Base-by-base conservation (phyloP, 2,113 vertebrate species). In the Apeltes quadracus region DNA sequence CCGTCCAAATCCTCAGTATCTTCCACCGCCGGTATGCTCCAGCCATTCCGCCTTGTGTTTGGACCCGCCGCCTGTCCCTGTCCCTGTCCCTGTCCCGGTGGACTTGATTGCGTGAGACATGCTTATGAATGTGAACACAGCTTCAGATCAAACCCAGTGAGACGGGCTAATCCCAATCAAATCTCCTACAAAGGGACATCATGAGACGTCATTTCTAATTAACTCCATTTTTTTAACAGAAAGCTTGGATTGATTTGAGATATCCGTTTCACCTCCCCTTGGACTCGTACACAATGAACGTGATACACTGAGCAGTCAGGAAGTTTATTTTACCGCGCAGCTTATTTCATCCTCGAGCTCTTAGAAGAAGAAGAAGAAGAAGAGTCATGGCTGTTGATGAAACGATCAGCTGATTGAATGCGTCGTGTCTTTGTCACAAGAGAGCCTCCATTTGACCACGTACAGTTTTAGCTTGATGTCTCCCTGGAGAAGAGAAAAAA, bases 341-440 rank as follows among this genome's bases (percentile, higher is more conserved):
- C 58, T 22, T 10, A 32, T 23, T 67, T 75, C 43, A 32, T 53
- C 43, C 51, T 72, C 46, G 12, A 48, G 13, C 27, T 70, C 61
- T 48, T 23, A 56, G 51, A 70, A 71, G 57, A 62, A 27, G 18
- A n/a, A n/a, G n/a, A n/a, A n/a, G n/a, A n/a, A n/a, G n/a, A n/a
- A n/a, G n/a, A n/a, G n/a, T n/a, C 67, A 20, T 13, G 36, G 50
- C 25, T 41, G 23, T 3, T 64, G 63, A 84, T 76, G 53, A 84
- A 68, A 72, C 46, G 57, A 73, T 43, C 29, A 7, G 0, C 23
- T 55, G 54, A 80, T 61, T 44, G 64, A 65, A 51, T n/a, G 53
- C 73, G 82, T 69, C 73, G 50, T 44, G 39, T 72, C 64, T 80
- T 68, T 69, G 73, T 69, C 64, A 76, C 48, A 29, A 54, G 53